phyloP scores from a whole-genome alignment of 2,113 vertebrate species.

The Motacilla alba region DNA sequence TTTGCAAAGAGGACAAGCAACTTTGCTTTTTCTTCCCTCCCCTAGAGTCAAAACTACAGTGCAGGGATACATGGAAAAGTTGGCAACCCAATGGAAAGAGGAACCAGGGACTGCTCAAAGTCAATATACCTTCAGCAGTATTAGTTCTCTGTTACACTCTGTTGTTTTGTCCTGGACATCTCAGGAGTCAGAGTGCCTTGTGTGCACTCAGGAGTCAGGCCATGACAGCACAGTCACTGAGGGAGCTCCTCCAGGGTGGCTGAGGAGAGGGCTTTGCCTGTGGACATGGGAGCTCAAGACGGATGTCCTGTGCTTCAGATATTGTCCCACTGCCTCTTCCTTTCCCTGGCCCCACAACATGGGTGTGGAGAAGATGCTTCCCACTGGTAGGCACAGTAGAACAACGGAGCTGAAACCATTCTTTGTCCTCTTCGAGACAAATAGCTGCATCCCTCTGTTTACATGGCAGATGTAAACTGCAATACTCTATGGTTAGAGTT shows the following conservation, averaged over 20 bases:
- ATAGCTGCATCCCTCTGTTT: not conserved
- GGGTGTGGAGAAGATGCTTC: not conserved
- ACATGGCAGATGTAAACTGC: not conserved
- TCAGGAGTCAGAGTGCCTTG: not conserved
- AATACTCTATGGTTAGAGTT: not conserved
- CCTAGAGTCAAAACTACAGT: not conserved
- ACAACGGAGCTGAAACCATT: not conserved
- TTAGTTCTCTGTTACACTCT: not conserved
- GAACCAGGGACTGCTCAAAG: not conserved
- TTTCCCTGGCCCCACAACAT: not conserved
- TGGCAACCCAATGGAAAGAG: not conserved
- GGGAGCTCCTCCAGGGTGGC: not conserved
- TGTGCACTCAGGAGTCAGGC: not conserved
- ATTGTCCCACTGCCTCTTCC: not conserved
- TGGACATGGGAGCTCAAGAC: accelerated
- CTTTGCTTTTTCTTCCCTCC: not conserved
- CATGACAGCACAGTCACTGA: not conserved
- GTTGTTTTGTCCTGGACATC: not conserved
- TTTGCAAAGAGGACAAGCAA: not conserved
- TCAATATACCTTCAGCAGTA: not conserved
- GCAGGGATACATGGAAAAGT: not conserved
- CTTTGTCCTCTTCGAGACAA: not conserved
- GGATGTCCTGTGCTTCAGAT: not conserved
- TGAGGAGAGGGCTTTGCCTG: not conserved
- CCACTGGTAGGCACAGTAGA: not conserved